phyloP scores from a whole-genome alignment of 2,888 invertebrate genomes.

The Nymphalis c-album region DNA sequence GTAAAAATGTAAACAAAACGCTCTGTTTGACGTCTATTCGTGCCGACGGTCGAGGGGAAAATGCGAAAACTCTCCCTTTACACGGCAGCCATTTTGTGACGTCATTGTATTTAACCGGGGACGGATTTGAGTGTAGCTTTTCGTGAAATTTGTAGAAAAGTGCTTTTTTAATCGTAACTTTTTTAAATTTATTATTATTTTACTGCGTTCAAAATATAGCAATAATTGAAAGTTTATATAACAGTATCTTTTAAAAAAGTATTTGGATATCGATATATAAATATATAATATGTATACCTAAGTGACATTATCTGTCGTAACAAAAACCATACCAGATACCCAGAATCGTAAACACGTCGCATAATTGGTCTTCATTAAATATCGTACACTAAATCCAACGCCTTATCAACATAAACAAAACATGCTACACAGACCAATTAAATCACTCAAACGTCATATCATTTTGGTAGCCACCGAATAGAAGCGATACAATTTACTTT shows the following conservation, averaged over 20 bases:
- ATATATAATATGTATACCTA: neutral
- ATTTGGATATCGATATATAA: neutral
- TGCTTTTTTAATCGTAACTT: slow-evolving; percentile 15
- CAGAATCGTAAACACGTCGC: neutral
- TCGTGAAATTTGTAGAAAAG: neutral
- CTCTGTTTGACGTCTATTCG: slow-evolving; percentile 45
- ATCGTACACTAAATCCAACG: neutral
- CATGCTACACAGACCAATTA: neutral
- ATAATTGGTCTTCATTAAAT: neutral
- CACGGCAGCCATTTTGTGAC: slow-evolving; percentile 76
- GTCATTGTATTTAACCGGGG: slow-evolving; percentile 59
- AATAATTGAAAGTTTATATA: too few relatives aligned
- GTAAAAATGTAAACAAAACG: slow-evolving; percentile 12
- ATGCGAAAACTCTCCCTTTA: slow-evolving; percentile 75
- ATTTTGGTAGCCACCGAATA: slow-evolving; percentile 46
- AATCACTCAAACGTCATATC: slow-evolving; percentile 13
- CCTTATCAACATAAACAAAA: slow-evolving; percentile 1
- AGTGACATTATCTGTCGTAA: neutral
- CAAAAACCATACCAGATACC: neutral
- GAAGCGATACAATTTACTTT: slow-evolving; percentile 58
- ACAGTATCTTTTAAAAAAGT: too few relatives aligned
- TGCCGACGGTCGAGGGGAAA: slow-evolving; percentile 65
- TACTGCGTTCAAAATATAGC: too few relatives aligned
- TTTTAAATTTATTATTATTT: neutral
- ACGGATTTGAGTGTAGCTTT: slow-evolving; percentile 54